Conservation (phyloP, 2,797 vertebrate species). For the Lagocephalus sceleratus region DNA sequence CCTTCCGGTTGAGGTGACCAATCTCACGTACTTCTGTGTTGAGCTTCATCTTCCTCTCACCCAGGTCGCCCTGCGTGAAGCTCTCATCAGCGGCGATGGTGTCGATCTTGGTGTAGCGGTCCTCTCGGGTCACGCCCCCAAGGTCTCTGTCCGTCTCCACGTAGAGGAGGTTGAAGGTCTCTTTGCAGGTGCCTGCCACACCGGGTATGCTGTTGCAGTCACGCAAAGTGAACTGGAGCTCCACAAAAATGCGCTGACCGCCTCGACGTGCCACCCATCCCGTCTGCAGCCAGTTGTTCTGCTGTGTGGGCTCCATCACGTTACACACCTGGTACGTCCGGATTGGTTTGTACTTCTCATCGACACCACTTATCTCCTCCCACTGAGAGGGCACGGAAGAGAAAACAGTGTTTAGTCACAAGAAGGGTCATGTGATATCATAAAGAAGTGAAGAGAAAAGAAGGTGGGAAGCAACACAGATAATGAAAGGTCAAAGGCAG, state of each 20-base stretch:
- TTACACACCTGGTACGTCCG: slow-evolving; percentile 97
- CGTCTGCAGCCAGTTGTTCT: slow-evolving; percentile 98
- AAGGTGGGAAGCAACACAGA: slow-evolving; percentile 1
- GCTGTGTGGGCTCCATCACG: slow-evolving; percentile 93
- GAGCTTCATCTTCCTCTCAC: slow-evolving; percentile 97
- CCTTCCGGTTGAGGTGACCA: slow-evolving; percentile 86
- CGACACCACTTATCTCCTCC: slow-evolving; percentile 96
- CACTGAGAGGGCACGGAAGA: slow-evolving; percentile 73
- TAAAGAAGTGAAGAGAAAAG: neutral
- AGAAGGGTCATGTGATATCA: neutral
- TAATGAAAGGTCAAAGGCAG: slow-evolving; percentile 6
- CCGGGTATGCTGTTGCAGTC: slow-evolving; percentile 98
- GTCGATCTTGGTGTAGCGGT: slow-evolving; percentile 89
- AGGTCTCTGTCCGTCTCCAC: slow-evolving; percentile 84
- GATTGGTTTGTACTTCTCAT: slow-evolving; percentile 91
- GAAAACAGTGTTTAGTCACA: neutral
- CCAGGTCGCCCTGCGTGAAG: slow-evolving; percentile 94
- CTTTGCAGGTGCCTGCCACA: slow-evolving; percentile 90
- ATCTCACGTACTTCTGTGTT: slow-evolving; percentile 96
- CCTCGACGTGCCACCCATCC: slow-evolving; percentile 86
- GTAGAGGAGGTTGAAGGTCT: slow-evolving; percentile 95
- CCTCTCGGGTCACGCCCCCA: slow-evolving; percentile 74
- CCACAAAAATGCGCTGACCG: slow-evolving; percentile 93
- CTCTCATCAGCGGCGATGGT: slow-evolving; percentile 95
- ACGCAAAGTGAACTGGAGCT: slow-evolving; percentile 93